Evolutionary conservation across 2,113 vertebrate species (phyloP).

Genomic region (Sarotherodon lohbergeri): DNA sequence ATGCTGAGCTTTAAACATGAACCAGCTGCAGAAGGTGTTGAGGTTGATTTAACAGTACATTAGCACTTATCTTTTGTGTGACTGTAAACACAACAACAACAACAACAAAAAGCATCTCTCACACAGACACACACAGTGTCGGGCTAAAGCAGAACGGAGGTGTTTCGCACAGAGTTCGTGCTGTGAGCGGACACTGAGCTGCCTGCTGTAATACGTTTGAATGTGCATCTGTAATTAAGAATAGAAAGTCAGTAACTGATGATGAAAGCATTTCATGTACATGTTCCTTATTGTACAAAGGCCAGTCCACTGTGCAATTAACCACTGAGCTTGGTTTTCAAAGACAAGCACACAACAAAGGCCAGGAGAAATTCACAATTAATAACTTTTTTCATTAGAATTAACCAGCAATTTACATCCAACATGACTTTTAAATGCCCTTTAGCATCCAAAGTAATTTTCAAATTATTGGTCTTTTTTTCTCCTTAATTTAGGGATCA

Average conservation of each 20-base stretch:
- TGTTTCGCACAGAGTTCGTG: not conserved
- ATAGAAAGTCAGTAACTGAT: not conserved
- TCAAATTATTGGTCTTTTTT: not conserved
- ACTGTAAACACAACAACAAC: not conserved
- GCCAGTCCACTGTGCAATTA: not conserved
- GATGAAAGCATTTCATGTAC: not conserved
- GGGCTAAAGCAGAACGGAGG: not conserved
- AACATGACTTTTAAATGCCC: not conserved
- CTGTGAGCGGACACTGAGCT: not conserved
- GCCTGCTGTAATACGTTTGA: not conserved
- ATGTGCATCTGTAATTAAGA: not conserved
- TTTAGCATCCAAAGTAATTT: not conserved
- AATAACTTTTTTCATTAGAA: not conserved
- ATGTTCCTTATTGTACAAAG: not conserved
- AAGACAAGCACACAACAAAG: conserved; percentile 25
- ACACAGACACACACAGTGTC: not conserved
- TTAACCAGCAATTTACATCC: not conserved
- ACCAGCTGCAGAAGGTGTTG: not conserved
- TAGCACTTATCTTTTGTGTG: not conserved
- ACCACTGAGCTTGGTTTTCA: not conserved
- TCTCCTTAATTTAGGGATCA: not conserved
- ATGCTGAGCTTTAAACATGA: not conserved
- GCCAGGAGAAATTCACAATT: not conserved
- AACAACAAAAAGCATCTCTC: not conserved
- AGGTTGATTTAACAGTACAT: not conserved